These are phyloP conservation scores for Arothron firmamentum DNA, from an alignment of 2,113 vertebrate genomes.

Conservation along the genomic window DNA sequence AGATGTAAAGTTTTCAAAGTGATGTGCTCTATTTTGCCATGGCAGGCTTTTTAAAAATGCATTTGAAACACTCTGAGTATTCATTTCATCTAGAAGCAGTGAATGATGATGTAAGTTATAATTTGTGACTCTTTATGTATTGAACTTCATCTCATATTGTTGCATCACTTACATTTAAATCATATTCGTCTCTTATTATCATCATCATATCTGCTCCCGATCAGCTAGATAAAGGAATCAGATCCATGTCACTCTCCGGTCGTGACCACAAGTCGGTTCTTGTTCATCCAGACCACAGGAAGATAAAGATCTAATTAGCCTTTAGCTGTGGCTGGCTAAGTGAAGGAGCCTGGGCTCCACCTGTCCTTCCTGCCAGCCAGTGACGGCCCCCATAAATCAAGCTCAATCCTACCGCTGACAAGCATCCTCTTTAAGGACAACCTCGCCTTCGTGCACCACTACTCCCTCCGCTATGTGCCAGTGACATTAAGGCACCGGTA, in stretches of 20 bases:
- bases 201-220: conserved; percentile 47
- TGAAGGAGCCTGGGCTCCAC: conserved; percentile 56
- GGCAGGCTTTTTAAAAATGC: conserved; percentile 73
- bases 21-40: conserved; percentile 77
- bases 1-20: conserved; percentile 71
- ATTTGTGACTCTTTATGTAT: conserved; percentile 55
- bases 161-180: conserved; percentile 34
- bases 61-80: conserved; percentile 45
- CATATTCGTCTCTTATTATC: conserved; percentile 42
- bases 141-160: conserved; percentile 56
- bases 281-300: conserved; percentile 54
- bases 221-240: conserved; percentile 55
- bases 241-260: conserved; percentile 50
- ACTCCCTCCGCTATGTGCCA: conserved; percentile 40
- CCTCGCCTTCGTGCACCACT: conserved; percentile 39
- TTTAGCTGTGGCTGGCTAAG: conserved; percentile 65
- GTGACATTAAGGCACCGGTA: conserved; percentile 46
- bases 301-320: conserved; percentile 76
- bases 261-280: conserved; percentile 45
- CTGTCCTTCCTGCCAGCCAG: conserved; percentile 62
- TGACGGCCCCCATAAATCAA: conserved; percentile 74
- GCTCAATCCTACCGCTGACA: conserved; percentile 68
- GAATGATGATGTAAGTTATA: conserved; percentile 68
- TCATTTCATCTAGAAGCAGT: conserved; percentile 53
- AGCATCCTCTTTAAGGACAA: conserved; percentile 75